Evolutionary conservation across 2,797 vertebrate species (phyloP).

Genomic region (Tympanoctomys barrerae): DNA sequence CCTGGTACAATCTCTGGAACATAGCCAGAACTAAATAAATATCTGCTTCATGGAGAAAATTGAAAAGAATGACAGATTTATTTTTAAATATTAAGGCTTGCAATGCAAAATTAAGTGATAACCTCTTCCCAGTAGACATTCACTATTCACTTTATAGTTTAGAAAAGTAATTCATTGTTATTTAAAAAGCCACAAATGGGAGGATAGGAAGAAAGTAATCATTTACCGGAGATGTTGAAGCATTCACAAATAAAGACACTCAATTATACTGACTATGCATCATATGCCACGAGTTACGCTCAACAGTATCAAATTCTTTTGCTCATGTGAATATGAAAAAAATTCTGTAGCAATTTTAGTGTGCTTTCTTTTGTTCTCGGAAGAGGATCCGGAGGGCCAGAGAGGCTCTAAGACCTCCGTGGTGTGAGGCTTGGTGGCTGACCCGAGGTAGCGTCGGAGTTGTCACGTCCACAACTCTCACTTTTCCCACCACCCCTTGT

Average conservation of each 20-base stretch:
- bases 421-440: not conserved
- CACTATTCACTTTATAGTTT: slow-evolving; percentile 1
- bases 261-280: not conserved
- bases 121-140: not conserved
- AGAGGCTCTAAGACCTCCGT: not conserved
- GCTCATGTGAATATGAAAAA: slow-evolving; percentile 6
- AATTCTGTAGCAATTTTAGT: not conserved
- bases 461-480: not conserved
- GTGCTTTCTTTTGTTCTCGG: not conserved
- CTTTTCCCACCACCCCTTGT: rapidly evolving
- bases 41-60: not conserved
- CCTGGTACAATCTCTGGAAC: not conserved
- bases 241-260: not conserved
- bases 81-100: not conserved
- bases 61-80: not conserved
- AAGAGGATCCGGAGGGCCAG: not conserved
- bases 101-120: slow-evolving; percentile 3
- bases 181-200: not conserved
- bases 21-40: not conserved
- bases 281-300: not conserved
- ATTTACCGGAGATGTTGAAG: not conserved
- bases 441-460: not conserved
- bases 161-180: not conserved
- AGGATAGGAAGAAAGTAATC: not conserved
- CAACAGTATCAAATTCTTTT: not conserved